Evolutionary conservation across 2,888 invertebrate genomes (phyloP).

Genomic region (Erannis defoliaria): DNA sequence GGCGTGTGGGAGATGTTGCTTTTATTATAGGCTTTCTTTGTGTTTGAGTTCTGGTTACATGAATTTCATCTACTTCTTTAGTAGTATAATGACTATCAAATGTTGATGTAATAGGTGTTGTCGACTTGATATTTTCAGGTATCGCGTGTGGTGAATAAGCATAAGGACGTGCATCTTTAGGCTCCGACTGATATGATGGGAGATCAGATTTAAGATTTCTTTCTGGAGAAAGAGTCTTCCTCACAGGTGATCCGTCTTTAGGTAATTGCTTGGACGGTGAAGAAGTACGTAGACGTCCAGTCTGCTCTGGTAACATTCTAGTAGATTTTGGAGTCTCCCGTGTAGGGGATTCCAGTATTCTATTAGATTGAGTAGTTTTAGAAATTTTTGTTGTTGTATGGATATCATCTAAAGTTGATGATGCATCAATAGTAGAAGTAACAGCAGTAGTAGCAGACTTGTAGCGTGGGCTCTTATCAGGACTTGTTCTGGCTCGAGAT

Average conservation of each 20-base stretch:
- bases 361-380: constrained; percentile 36
- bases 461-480: constrained; percentile 33
- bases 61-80: constrained; percentile 33
- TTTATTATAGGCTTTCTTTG: constrained; percentile 28
- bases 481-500: constrained; percentile 29
- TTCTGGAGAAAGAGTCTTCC: constrained; percentile 25
- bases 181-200: constrained; percentile 14
- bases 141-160: constrained; percentile 19
- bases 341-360: constrained; percentile 40
- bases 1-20: constrained; percentile 31
- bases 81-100: constrained; percentile 30
- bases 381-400: constrained; percentile 32
- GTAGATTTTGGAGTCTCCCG: constrained; percentile 34
- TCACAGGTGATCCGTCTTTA: constrained; percentile 37
- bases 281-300: constrained; percentile 23
- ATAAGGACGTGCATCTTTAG: constrained; percentile 25
- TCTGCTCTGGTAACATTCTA: constrained; percentile 7
- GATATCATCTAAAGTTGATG: constrained; percentile 36
- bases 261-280: constrained; percentile 32
- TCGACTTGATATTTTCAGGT: constrained; percentile 43
- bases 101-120: constrained; percentile 39
- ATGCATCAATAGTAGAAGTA: constrained; percentile 41
- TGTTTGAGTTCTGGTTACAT: constrained; percentile 19
- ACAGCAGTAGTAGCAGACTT: constrained; percentile 43
- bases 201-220: constrained; percentile 11